Evolutionary conservation across 2,797 vertebrate species (phyloP), one percentile per base, ranked within the genome.

Genomic region (Anguilla pacifica): DNA sequence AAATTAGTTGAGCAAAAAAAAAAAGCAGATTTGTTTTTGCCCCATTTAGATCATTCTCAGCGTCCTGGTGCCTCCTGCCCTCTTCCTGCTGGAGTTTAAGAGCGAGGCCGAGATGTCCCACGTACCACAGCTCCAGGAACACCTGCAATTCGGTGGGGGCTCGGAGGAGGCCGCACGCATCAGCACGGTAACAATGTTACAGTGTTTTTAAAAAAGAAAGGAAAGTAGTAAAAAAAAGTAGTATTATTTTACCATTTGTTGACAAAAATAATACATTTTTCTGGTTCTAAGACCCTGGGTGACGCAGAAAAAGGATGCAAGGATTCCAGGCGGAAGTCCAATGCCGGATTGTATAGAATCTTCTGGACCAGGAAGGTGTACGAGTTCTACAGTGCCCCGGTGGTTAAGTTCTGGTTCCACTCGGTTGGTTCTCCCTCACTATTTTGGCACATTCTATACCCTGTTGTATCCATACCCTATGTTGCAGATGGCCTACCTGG

Each of bases 361-460:
- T 94, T 96, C 11, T 95, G 95, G 92, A 96, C 96, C 86, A 97
- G 94, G 88, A 97, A 96, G 93, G 88, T 98, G 88, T 98, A 97
- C 87, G 98, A 98, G 87, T 99, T 99, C 95, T 99, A 99, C 96
- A 97, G 94, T 0, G 97, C 99, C 64, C 98, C 99, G 6, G 98
- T 99, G 89, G 98, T 99, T 93, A 99, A 99, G 93, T 99, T 99
- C 94, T 99, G 98, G 97, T 98, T 98, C 95, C 97, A 99, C 92
- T 98, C 97, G 90, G 99, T 99, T 94, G 70, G 96, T 94, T 25
- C 57, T 3, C 6, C 49, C n/a, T 86, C n/a, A 22, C 35, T 43
- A 31, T 57, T 15, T 4, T 19, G 7, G 57, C 6, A 51, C 7
- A 5, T 31, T 6, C 28, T 70, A 46, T 46, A 46, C 43, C 43